A percentile compares a stretch with the other conserved stretches of the same genome.
phyloP scores from a whole-genome alignment of 1,140 invertebrate species.

The Drosophila subpulchrella region DNA sequence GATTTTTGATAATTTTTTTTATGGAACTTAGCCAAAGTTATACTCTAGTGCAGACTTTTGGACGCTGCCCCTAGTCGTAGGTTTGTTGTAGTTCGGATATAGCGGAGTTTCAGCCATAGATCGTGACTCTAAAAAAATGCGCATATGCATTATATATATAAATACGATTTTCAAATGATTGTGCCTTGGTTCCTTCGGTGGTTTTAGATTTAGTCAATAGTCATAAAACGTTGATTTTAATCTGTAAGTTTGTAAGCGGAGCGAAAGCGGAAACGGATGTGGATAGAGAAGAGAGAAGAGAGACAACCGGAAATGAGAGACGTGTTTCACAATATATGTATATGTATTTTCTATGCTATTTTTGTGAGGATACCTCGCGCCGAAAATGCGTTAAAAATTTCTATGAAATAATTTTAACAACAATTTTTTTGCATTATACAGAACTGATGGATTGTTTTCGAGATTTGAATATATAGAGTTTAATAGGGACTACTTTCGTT shows the following conservation, averaged over 20 bases:
- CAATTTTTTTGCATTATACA: constrained; percentile 56
- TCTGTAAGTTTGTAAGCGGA: constrained; percentile 42
- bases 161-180: constrained; percentile 74
- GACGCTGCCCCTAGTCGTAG: constrained; percentile 42
- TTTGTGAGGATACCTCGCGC: constrained; percentile 42
- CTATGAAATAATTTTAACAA: constrained; percentile 57
- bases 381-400: constrained; percentile 69
- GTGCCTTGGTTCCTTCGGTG: constrained; percentile 77
- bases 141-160: constrained; percentile 7
- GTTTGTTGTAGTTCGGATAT: constrained; percentile 37
- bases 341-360: constrained; percentile 46
- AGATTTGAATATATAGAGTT: constrained; percentile 19
- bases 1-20: constrained; percentile 71
- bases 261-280: background rate
- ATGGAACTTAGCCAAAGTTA: constrained; percentile 59
- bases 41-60: constrained; percentile 38
- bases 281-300: background rate
- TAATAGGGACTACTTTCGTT: constrained; percentile 42
- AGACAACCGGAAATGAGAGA: background rate
- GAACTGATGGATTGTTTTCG: constrained; percentile 65
- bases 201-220: constrained; percentile 71
- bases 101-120: constrained; percentile 39
- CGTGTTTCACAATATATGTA: constrained; percentile 52
- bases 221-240: constrained; percentile 59
- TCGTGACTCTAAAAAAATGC: constrained; percentile 26